Evolutionary conservation across 1,140 invertebrate species (phyloP).

Genomic region (Drosophila nebulosa): DNA sequence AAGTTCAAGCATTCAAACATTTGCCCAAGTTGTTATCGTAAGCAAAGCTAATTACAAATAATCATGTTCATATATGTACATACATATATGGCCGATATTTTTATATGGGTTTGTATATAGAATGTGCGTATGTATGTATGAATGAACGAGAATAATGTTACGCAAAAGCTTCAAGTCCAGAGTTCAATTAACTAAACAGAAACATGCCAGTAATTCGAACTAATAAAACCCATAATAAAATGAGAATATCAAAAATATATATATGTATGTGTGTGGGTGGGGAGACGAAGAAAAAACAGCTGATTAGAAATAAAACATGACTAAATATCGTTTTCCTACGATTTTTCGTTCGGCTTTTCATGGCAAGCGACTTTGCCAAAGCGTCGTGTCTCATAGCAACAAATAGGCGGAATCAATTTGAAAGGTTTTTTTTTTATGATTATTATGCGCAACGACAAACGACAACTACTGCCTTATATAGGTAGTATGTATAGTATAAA

Average conservation of each 20-base stretch:
- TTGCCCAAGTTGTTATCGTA: constrained; percentile 5
- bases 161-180: constrained; percentile 25
- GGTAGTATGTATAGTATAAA: constrained; percentile 23
- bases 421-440: constrained; percentile 32
- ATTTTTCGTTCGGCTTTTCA: constrained; percentile 9
- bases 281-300: background rate
- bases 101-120: constrained; percentile 8
- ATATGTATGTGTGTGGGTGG: background rate
- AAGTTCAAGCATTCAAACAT: background rate
- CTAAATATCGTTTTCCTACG: constrained; percentile 19
- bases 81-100: constrained; percentile 11
- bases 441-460: constrained; percentile 26
- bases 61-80: background rate
- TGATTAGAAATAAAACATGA: constrained; percentile 39
- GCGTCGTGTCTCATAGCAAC: constrained; percentile 23
- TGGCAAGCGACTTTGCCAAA: background rate
- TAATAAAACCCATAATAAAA: constrained; percentile 34
- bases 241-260: constrained; percentile 22
- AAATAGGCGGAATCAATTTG: constrained; percentile 7
- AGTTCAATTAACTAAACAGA: constrained; percentile 30
- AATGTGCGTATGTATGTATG: background rate
- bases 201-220: constrained; percentile 17
- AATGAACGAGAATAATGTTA: background rate
- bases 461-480: background rate
- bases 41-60: constrained; percentile 14